Evolutionary conservation across 2,888 invertebrate species (phyloP).

Genomic region (Pediacus dermestoides): DNA sequence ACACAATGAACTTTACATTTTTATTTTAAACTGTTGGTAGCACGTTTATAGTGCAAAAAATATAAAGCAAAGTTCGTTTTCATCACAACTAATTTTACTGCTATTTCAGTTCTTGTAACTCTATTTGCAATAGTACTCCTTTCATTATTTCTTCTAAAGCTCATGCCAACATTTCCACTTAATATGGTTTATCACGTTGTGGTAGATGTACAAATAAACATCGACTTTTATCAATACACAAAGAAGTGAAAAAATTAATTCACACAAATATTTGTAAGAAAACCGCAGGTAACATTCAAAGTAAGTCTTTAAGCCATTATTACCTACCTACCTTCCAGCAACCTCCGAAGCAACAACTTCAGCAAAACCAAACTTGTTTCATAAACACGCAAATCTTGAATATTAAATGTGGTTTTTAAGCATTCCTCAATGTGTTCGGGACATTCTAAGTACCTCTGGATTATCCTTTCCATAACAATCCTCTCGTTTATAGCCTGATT

Average conservation of each 20-base stretch:
- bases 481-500: constrained; percentile 53
- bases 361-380: constrained; percentile 49
- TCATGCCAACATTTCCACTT: constrained; percentile 56
- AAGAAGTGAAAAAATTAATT: constrained; percentile 76
- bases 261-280: constrained; percentile 69
- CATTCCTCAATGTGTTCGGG: constrained; percentile 53
- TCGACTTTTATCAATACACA: constrained; percentile 58
- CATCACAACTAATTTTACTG: too few species aligned
- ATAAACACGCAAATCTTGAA: constrained; percentile 54
- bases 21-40: too few species aligned
- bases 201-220: constrained; percentile 81
- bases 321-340: constrained; percentile 62
- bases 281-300: constrained; percentile 11
- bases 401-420: constrained; percentile 56
- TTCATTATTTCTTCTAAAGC: constrained; percentile 53
- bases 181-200: constrained; percentile 57
- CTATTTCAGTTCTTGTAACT: constrained; percentile 17
- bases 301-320: constrained; percentile 7
- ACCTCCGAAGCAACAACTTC: constrained; percentile 56
- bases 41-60: too few species aligned
- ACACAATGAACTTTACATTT: too few species aligned
- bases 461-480: constrained; percentile 23
- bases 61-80: too few species aligned
- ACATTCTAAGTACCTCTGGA: constrained; percentile 33
- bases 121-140: constrained; percentile 31